phyloP scores from a whole-genome alignment of 2,888 invertebrate genomes.

The Meta bourneti region DNA sequence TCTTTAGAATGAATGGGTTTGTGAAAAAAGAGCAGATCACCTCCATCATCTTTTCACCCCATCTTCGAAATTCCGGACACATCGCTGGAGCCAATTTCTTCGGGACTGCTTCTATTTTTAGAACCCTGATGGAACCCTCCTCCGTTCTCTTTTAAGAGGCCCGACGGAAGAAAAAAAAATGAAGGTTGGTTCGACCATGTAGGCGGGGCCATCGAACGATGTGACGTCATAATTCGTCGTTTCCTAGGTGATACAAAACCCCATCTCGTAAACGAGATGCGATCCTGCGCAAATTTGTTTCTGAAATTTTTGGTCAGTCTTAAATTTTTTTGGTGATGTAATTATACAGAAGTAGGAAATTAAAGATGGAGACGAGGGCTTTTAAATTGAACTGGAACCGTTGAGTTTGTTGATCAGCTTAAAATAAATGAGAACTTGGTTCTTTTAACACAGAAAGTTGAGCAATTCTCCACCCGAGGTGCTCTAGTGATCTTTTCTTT shows the following conservation, averaged over 20 bases:
- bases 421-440: too few species aligned
- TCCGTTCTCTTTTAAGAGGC: constrained; percentile 39
- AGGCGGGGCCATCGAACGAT: constrained; percentile 41
- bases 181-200: constrained; percentile 24
- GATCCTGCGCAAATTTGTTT: constrained; percentile 9
- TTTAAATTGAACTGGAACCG: too few species aligned
- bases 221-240: constrained; percentile 64
- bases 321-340: too few species aligned
- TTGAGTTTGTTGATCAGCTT: too few species aligned
- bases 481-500: too few species aligned
- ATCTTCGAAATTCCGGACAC: constrained; percentile 5
- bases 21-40: constrained; percentile 14
- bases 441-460: too few species aligned
- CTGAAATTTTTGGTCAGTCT: too few species aligned
- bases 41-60: constrained; percentile 29
- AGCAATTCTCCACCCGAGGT: too few species aligned
- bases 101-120: constrained; percentile 57
- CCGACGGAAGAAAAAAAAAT: constrained; percentile 23
- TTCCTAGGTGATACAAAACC: constrained; percentile 40
- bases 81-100: constrained; percentile 28
- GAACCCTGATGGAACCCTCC: constrained; percentile 26
- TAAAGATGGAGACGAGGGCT: too few species aligned
- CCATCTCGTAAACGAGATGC: constrained; percentile 8
- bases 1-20: constrained; percentile 7
- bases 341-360: too few species aligned